A percentile compares a stretch with the other conserved stretches of the same genome.
Evolutionary conservation across 35 echinoderm and acorn worm genomes (phyloP).

Genomic region (Heliocidaris tuberculata): DNA sequence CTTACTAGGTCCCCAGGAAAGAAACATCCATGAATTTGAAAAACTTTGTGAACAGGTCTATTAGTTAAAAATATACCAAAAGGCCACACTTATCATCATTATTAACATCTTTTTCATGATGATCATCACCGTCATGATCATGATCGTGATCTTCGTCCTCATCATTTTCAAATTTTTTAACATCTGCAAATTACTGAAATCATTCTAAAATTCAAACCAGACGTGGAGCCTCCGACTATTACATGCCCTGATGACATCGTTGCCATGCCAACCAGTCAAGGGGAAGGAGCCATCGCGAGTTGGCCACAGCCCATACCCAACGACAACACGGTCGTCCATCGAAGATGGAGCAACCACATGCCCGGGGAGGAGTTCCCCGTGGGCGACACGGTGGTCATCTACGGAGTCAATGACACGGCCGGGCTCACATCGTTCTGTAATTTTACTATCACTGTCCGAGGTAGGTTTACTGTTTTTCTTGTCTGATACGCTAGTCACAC

Average conservation of each 20-base stretch:
- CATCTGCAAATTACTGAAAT: too few relatives aligned
- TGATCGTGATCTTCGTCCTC: too few relatives aligned
- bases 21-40: too few relatives aligned
- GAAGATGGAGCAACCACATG: not conserved
- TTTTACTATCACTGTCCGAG: conserved; percentile 19
- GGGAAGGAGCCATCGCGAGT: not conserved
- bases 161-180: too few relatives aligned
- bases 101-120: too few relatives aligned
- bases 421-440: not conserved
- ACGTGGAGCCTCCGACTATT: not conserved
- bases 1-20: too few relatives aligned
- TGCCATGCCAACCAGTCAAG: not conserved
- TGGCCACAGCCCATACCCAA: not conserved
- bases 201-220: not conserved
- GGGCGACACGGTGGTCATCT: conserved; percentile 29
- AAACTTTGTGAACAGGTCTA: too few relatives aligned
- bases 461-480: not conserved
- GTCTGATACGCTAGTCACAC: not conserved
- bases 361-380: not conserved
- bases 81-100: too few relatives aligned
- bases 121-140: too few relatives aligned
- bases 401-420: not conserved
- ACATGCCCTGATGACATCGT: not conserved
- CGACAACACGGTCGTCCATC: not conserved
- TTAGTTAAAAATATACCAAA: too few relatives aligned